Evolutionary conservation across 2,888 invertebrate genomes (phyloP), one percentile per base, ranked within the genome.

Genomic region (Thera obeliscata): DNA sequence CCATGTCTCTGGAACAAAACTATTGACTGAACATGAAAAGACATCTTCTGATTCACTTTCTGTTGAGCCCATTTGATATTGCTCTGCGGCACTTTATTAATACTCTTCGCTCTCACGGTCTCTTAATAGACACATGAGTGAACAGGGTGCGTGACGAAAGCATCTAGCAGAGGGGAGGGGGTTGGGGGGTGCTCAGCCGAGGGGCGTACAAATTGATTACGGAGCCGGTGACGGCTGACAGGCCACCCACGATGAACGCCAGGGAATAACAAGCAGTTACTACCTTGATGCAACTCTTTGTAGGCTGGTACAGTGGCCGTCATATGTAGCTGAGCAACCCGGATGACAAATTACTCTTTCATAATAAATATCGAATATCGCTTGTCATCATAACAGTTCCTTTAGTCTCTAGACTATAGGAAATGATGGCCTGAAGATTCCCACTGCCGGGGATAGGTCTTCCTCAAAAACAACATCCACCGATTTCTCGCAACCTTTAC

Each of bases 151-250:
- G 87, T 90, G 89, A 88, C 90, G 88, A 90, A 92, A 89, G 80
- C 80, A 82, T 87, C 83, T 85, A 84, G 81, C 81, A 73, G 81
- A 76, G 76, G 76, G 80, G 74, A 77, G 78, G 55, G 77, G 72
- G 79, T 79, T 76, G 78, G 80, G 82, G 81, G 76, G 81, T 77
- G 81, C 79, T n/a, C 12, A 74, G 76, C 77, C 81, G 88, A 88
- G 87, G 88, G 87, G 89, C 91, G 88, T 90, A 91, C 88, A 91
- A 93, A 93, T 92, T 90, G 92, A 92, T 92, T 91, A 89, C 87
- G 78, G 79, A 80, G 80, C 85, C 22, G 84, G 86, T 86, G 90
- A 88, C 82, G 79, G 82, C 86, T 84, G 88, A 85, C 89, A 85
- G 81, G 78, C 93, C 93, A 92, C 93, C 92, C 93, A 91, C 87